phyloP scores from a whole-genome alignment of 1,140 invertebrate species.

The Drosophila nasuta region DNA sequence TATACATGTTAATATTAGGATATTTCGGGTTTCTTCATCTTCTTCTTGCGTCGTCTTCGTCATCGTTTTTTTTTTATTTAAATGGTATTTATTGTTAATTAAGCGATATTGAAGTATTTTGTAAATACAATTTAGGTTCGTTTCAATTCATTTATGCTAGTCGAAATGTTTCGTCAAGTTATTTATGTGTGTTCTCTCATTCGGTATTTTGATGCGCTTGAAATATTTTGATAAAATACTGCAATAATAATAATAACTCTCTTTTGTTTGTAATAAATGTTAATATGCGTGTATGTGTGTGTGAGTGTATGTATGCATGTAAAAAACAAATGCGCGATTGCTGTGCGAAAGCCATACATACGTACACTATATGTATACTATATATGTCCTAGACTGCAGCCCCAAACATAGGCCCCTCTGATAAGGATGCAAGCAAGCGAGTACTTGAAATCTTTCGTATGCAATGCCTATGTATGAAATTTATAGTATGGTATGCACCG shows the following conservation, averaged over 20 bases:
- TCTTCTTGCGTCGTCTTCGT: neutral
- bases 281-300: constrained; percentile 62
- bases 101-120: constrained; percentile 80
- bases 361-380: neutral
- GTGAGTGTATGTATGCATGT: constrained; percentile 51
- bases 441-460: constrained; percentile 11
- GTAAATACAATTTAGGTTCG: constrained; percentile 73
- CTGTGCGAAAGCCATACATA: constrained; percentile 64
- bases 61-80: constrained; percentile 15
- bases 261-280: constrained; percentile 40
- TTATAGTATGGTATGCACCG: constrained; percentile 57
- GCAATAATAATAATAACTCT: constrained; percentile 47
- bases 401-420: neutral
- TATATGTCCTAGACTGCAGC: constrained; percentile 2
- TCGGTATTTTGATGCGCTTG: constrained; percentile 43
- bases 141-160: constrained; percentile 80
- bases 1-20: constrained; percentile 71
- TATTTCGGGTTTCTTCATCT: constrained; percentile 44
- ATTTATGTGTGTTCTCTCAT: constrained; percentile 10
- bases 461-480: constrained; percentile 40
- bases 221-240: constrained; percentile 70
- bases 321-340: constrained; percentile 75
- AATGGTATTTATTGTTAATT: constrained; percentile 51
- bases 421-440: neutral
- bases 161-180: constrained; percentile 72